Evolutionary conservation across 2,113 vertebrate species (phyloP), one percentile per base, ranked within the genome.

Genomic region (Brachyistius frenatus): DNA sequence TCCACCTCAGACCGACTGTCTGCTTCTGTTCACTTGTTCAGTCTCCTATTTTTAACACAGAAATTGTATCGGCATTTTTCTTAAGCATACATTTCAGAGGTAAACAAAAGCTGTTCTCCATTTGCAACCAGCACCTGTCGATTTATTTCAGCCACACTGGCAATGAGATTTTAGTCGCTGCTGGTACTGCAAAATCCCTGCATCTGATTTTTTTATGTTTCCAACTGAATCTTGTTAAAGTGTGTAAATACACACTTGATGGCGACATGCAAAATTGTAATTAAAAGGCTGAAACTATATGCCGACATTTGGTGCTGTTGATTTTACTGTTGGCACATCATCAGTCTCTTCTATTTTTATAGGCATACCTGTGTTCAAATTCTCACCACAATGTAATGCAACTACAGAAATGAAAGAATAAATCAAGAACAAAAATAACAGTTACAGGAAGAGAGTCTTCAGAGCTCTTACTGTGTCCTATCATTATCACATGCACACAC

Each of bases 291-390:
- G 1, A 44, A 44, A 11, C 41, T 11, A 44, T 44, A 6, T 44
- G 41, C 13, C 23, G 23, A 23, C 23, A 23, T 23, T 23, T 23
- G 23, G 23, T 23, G 23, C 68, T 66, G 63, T 39, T 67, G 57
- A 79, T 54, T 71, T 67, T 53, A 61, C 30, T 54, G 64, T 77
- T 54, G 66, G 15, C 64, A 31, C 44, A 56, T 55, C 49, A 56
- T 47, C n/a, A 30, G 5, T 15, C 7, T 73, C 7, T 56, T 23
- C 23, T 23, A 23, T 23, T 23, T 23, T 23, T 23, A 23, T 23
- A 23, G 23, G 23, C 23, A 23, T 23, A 23, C 23, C 23, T n/a
- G 2, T 54, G 32, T 13, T 7, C 30, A 69, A 62, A 56, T 37
- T 53, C 30, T 56, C 33, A 14, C 6, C 10, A 16, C 57, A 31